These are phyloP conservation scores for Hylaea fasciaria DNA, from an alignment of 2,888 invertebrate species.

Conservation along the genomic window DNA sequence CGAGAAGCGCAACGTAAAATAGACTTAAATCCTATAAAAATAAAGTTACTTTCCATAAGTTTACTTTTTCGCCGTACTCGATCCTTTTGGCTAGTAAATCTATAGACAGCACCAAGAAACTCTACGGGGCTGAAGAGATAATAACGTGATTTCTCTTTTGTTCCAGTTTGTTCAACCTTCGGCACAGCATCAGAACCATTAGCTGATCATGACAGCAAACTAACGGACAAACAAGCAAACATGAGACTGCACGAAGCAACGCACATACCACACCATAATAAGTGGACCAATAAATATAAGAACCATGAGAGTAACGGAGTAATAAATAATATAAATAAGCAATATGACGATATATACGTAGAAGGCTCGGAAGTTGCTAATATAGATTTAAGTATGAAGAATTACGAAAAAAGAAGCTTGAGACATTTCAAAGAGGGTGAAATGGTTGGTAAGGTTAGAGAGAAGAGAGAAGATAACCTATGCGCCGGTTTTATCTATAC, in stretches of 20 bases:
- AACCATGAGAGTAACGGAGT: constrained; percentile 35
- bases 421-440: constrained; percentile 44
- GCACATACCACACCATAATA: constrained; percentile 28
- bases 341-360: constrained; percentile 51
- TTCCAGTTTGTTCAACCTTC: constrained; percentile 71
- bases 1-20: no score
- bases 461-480: constrained; percentile 42
- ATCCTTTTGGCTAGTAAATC: no score
- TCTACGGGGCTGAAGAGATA: no score
- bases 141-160: constrained; percentile 44
- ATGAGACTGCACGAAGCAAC: constrained; percentile 39
- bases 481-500: constrained; percentile 57
- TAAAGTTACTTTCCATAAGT: no score
- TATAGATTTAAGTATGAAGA: constrained; percentile 49
- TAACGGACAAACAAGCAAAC: constrained; percentile 39
- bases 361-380: constrained; percentile 49
- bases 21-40: no score
- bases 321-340: constrained; percentile 21
- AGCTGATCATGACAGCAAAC: constrained; percentile 67
- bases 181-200: constrained; percentile 57
- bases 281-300: constrained; percentile 52
- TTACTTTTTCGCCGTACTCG: no score
- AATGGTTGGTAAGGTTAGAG: constrained; percentile 17
- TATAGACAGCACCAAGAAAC: no score
- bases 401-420: constrained; percentile 29